Percentiles rank a stretch among this genome's conserved stretches.
Conservation (phyloP, 2,113 vertebrate species). For the Opisthocomus hoazin region DNA sequence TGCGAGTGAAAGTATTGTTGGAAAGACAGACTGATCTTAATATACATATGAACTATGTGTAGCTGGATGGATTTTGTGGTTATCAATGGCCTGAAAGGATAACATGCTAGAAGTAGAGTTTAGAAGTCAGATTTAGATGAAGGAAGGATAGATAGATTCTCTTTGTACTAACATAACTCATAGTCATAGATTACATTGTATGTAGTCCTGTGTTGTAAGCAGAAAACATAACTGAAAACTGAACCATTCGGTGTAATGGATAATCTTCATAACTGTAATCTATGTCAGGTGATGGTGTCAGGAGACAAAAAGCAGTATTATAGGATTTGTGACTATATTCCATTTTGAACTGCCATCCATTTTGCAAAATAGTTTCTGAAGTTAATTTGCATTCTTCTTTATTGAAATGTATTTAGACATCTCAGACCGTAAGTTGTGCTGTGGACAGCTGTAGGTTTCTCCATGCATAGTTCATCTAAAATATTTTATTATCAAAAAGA, state of each 20-base stretch:
- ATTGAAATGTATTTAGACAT: not conserved
- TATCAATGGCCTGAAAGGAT: not conserved
- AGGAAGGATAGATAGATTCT: not conserved
- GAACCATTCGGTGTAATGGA: not conserved
- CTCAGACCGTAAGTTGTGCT: not conserved
- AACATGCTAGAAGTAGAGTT: fast-evolving
- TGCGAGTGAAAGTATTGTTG: not conserved
- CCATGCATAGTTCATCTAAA: not conserved
- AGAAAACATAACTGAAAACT: not conserved
- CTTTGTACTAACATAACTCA: not conserved
- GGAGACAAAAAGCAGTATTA: not conserved
- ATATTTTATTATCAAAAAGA: not conserved
- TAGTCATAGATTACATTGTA: not conserved
- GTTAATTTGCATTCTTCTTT: not conserved
- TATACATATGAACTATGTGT: fast-evolving
- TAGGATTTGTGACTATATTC: not conserved
- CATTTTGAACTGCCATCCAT: not conserved
- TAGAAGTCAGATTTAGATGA: not conserved
- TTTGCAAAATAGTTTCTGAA: not conserved
- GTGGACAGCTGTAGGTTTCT: not conserved
- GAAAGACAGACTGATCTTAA: not conserved
- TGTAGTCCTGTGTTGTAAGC: not conserved
- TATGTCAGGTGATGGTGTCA: not conserved
- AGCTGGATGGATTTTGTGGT: not conserved
- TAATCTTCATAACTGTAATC: not conserved